A percentile compares a stretch with the other conserved stretches of the same genome.
Conservation (phyloP, 2,113 vertebrate species). For the Phyllopteryx taeniolatus region DNA sequence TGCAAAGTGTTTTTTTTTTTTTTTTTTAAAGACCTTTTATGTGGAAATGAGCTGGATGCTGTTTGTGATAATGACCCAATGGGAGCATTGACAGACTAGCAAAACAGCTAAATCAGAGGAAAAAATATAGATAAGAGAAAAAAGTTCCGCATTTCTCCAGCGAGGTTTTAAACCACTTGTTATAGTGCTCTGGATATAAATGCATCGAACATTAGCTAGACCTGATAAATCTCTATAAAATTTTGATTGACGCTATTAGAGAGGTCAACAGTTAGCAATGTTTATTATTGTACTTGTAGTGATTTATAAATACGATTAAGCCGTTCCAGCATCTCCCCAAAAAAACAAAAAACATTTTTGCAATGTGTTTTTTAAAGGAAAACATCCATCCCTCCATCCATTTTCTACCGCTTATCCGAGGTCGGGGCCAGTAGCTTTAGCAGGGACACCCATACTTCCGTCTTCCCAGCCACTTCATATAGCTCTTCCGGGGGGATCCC, state of each 20-base stretch:
- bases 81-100: not conserved
- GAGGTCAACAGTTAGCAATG: not conserved
- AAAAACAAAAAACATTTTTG: no score
- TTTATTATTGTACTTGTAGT: not conserved
- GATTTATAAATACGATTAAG: no score
- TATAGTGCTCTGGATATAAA: not conserved
- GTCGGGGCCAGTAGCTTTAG: no score
- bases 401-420: no score
- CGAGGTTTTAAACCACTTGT: not conserved
- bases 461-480: no score
- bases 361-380: no score
- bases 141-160: not conserved
- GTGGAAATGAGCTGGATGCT: slow-evolving; percentile 8
- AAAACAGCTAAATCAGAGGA: not conserved
- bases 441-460: no score
- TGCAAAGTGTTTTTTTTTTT: not conserved
- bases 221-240: not conserved
- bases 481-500: no score
- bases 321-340: no score
- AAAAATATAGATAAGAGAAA: not conserved
- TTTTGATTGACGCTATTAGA: not conserved
- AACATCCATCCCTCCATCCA: no score
- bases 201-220: no score
- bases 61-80: slow-evolving; percentile 7
- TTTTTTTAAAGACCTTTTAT: not conserved